Conservation (phyloP, 2,888 invertebrate species). For the Hydrotaea cyrtoneurina region DNA sequence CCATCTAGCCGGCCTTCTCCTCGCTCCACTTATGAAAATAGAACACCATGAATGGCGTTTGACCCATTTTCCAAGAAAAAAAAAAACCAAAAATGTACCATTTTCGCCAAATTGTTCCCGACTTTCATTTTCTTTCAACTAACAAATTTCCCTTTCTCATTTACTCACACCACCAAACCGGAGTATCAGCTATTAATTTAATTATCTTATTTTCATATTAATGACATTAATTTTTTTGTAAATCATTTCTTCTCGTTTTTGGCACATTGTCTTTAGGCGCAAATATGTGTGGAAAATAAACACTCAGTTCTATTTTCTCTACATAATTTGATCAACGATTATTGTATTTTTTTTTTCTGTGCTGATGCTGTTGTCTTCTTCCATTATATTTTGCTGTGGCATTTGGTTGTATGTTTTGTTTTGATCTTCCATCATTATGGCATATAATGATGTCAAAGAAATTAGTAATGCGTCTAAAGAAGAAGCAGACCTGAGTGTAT, state of each 20-base stretch:
- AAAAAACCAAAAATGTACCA: not conserved
- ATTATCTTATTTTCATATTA: not conserved
- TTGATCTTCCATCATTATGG: constrained; percentile 54
- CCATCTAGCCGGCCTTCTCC: not conserved
- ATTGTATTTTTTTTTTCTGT: too few relatives aligned
- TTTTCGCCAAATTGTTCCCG: not conserved
- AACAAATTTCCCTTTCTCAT: not conserved
- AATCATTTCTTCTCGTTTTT: not conserved
- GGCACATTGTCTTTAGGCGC: not conserved
- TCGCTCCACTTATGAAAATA: not conserved
- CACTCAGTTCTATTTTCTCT: not conserved
- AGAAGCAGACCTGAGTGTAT: constrained; percentile 5
- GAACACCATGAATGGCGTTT: not conserved
- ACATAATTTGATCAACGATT: constrained; percentile 16
- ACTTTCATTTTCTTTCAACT: constrained; percentile 4
- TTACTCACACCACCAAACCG: too few relatives aligned
- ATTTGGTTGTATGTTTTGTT: constrained; percentile 21
- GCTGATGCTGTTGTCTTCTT: not conserved
- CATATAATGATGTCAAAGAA: constrained; percentile 63
- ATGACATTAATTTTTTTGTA: not conserved
- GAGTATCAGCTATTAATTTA: too few relatives aligned
- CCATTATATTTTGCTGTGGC: not conserved
- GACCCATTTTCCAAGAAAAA: not conserved
- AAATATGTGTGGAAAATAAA: not conserved
- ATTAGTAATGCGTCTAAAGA: constrained; percentile 29